A percentile compares a stretch with the other conserved stretches of the same genome.
Conservation (phyloP, 2,797 vertebrate species). For the Mormyrus hasselquistii region DNA sequence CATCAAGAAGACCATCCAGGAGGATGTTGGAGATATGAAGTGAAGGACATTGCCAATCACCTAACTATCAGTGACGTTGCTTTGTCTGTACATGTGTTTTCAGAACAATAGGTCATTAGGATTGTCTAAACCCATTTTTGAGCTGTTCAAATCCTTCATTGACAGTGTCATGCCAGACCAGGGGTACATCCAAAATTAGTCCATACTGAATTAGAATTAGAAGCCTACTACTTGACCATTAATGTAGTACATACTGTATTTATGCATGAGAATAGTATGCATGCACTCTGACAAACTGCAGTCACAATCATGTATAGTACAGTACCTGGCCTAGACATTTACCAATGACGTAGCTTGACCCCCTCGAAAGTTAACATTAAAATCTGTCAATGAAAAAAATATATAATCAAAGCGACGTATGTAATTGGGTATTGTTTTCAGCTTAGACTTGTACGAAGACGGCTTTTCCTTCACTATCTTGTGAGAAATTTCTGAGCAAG, state of each 20-base stretch:
- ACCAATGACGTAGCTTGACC: background rate
- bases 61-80: background rate
- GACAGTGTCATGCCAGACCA: background rate
- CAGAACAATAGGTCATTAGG: background rate
- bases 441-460: background rate
- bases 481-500: background rate
- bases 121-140: background rate
- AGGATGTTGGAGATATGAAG: slow-evolving; percentile 87
- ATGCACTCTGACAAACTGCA: background rate
- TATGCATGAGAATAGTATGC: slow-evolving; percentile 2
- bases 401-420: background rate
- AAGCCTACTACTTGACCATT: background rate
- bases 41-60: slow-evolving; percentile 49
- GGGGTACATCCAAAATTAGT: background rate
- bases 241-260: background rate
- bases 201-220: background rate
- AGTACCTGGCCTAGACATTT: background rate
- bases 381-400: background rate
- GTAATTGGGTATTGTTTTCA: background rate
- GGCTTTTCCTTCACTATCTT: background rate
- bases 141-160: background rate
- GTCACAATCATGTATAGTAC: background rate
- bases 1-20: slow-evolving; percentile 97
- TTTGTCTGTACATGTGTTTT: background rate
- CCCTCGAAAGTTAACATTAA: background rate